Evolutionary conservation across 2,888 invertebrate species (phyloP), one percentile per base, ranked within the genome.

Genomic region (Drosophila formosana): DNA sequence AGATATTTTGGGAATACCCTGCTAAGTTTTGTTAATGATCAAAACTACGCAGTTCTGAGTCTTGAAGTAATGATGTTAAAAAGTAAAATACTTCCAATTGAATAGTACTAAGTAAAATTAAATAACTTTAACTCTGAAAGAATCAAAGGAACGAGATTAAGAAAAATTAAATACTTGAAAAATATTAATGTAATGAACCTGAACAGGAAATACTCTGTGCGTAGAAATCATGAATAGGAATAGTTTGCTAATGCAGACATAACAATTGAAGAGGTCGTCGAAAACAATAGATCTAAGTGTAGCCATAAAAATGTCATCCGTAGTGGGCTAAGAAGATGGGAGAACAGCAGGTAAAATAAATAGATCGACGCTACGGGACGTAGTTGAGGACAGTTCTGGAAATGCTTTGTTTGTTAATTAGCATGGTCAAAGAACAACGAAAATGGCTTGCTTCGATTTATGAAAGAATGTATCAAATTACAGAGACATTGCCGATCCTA

Each of bases 341-440:
- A 46, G 46, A 28, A 4, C 4, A 5, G 13, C 45, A 56, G 55
- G 45, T 56, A 45, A 56, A 34, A 4, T 11, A 5, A 23, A n/a
- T 0, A 32, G 11, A 7, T 43, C 52, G 28, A 30, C 1, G 18
- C 8, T 3, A 13, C 13, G 13, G 26, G 26, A 28, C 30, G 41
- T 4, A 18, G 3, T 32, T 6, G 6, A 43, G 5, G 8, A 28
- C 9, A 8, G 13, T 11, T 39, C 11, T 9, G 5, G 5, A 8
- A 26, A 39, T 5, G 13, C 28, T 26, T 39, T 13, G 37, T 1
- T 18, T 28, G 0, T 39, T 28, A 9, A 18, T 26, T 13, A 8
- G 26, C 3, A 25, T 51, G 11, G 32, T 32, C 3, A 9, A 13
- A 39, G 7, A 5, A 39, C 34, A 37, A 37, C 5, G 18, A 3